Evolutionary conservation across 1,140 invertebrate genomes (phyloP), one percentile per base, ranked within the genome.

Genomic region (Heliothis subflexa): DNA sequence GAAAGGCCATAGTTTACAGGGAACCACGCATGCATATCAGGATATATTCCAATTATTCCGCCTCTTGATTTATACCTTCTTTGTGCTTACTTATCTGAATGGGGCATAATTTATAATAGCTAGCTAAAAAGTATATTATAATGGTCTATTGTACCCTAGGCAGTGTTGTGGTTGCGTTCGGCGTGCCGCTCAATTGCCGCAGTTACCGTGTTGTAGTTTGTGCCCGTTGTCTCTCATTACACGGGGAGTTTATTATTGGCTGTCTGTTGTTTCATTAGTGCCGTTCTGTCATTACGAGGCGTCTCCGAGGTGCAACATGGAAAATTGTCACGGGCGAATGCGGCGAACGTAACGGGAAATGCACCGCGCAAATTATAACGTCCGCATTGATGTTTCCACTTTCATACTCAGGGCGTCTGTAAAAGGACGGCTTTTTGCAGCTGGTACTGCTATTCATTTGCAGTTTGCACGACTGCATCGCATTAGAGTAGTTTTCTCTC

Each of bases 261-360:
- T 71, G 83, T 79, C 84, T 85, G 84, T 86, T 87, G 81, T 89
- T 91, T 89, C 86, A 87, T 90, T 90, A 89, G 82, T 82, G 85
- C 84, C 84, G 76, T 87, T 87, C 84, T 86, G 86, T 88, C 83
- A 91, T 92, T 91, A 88, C 81, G 70, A 83, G 85, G 82, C 81
- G 81, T 85, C 84, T 81, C 81, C 74, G 83, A 87, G 85, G 86
- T 87, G 88, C 86, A 82, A 83, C 83, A 80, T 85, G 86, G 90
- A 87, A 91, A 87, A 91, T 89, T 89, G 89, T 91, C 88, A 86
- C 83, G 86, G 82, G 49, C 82, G 85, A 89, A 86, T 88, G 89
- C 90, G 86, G 89, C 86, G 84, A 80, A 84, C 81, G 74, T 91
- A 91, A 92, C 91, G 91, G 91, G 88, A 93, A 86, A 83, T 76